Conservation (phyloP, 1,140 invertebrate species). For the Samia ricini region DNA sequence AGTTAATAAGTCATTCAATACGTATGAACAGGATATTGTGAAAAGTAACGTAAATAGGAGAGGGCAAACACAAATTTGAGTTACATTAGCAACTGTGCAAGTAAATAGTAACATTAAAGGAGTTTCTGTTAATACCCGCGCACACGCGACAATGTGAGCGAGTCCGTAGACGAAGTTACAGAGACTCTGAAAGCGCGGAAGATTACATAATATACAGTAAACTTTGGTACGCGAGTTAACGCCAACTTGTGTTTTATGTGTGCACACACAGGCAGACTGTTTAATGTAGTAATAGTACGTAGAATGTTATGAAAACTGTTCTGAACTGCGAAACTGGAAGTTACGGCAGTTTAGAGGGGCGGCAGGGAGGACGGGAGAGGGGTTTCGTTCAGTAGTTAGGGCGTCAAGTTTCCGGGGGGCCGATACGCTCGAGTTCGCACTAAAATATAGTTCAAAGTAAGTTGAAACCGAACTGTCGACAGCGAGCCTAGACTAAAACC, state of each 20-base stretch:
- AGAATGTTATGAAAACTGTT: slow-evolving; percentile 25
- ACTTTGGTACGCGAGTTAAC: slow-evolving; percentile 28
- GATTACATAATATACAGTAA: slow-evolving; percentile 32
- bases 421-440: slow-evolving; percentile 28
- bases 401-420: slow-evolving; percentile 30
- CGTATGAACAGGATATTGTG: too few relatives aligned
- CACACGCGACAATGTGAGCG: slow-evolving; percentile 24
- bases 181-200: slow-evolving; percentile 29
- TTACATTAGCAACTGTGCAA: slow-evolving; percentile 28
- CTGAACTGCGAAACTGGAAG: slow-evolving; percentile 15
- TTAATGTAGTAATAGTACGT: slow-evolving; percentile 11
- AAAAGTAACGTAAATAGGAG: slow-evolving; percentile 24
- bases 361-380: slow-evolving; percentile 9
- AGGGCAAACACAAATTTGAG: slow-evolving; percentile 34
- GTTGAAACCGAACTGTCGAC: slow-evolving; percentile 16
- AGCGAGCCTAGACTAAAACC: too few relatives aligned
- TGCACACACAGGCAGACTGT: slow-evolving; percentile 24
- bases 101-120: slow-evolving; percentile 32
- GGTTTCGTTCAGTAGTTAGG: slow-evolving; percentile 23
- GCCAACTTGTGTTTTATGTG: slow-evolving; percentile 31
- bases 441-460: slow-evolving; percentile 49
- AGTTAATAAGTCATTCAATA: too few relatives aligned
- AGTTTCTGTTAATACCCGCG: slow-evolving; percentile 34
- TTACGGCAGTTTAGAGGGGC: neutral
- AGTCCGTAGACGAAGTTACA: slow-evolving; percentile 23